Base-by-base conservation (phyloP, 1,140 invertebrate species). In the Arion vulgaris region DNA sequence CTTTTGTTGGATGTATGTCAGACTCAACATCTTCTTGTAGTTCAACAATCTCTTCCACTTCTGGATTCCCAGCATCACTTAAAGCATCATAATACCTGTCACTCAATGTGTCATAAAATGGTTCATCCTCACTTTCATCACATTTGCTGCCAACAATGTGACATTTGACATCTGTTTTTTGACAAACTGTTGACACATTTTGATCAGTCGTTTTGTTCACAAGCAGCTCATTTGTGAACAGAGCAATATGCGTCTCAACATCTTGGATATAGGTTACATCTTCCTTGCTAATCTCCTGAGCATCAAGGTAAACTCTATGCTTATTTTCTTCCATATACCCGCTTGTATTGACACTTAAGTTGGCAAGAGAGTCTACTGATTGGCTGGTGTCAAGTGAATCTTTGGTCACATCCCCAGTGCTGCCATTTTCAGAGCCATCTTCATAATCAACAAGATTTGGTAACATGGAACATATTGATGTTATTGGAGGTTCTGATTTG, bases 381-480 rank as follows among this genome's bases (percentile, higher is more conserved):
- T 57, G 76, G 66, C 28, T 78, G 32, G 34, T 39, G n/a, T 80
- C 78, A 28, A 80, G 41, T n/a, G 78, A 80, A 45, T 80, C 78
- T 51, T 71, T 69, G 1, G 78, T 80, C 26, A 69, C 39, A 34
- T 80, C 32, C 11, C 7, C 57, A 49, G 41, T 28, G 49, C 80
- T 81, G 49, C 51, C 49, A 34, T 36, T 71, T 11, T 81, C 71
- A 26, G 80, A 81, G 32, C 13, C 32, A n/a, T 36, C 51, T 4
- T 81, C 71, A 74, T 81, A 81, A 19, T 81, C 71, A 49, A 81
- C 80, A 51, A 81, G 36, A 9, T 41, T 73, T 15, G 17, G 45
- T 5, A 28, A 57, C 23, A 73, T 53, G 19, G 34, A 11, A 39
- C 80, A 81, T 23, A 74, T 71, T 9, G 78, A 69, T 11, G 78